phyloP scores from a whole-genome alignment of 2,888 invertebrate species.

The Trachelus tabidus region DNA sequence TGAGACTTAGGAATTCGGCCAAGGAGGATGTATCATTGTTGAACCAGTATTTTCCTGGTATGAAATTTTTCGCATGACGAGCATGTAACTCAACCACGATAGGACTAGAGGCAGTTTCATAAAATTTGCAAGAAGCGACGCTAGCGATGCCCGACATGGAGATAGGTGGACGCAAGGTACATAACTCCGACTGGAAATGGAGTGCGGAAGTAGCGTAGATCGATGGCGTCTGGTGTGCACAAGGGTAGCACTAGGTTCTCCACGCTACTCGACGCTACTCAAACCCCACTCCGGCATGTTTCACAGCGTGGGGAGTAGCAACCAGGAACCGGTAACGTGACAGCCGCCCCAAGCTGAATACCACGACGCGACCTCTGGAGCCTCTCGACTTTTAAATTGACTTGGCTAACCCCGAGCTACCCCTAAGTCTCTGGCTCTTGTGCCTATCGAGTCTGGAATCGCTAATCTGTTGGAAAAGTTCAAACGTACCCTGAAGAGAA shows the following conservation, averaged over 20 bases:
- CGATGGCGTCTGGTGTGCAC: slow-evolving; percentile 27
- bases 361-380: background rate
- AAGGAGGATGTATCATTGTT: background rate
- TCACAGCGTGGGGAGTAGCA: background rate
- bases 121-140: background rate
- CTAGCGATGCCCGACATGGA: background rate
- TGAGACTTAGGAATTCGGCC: background rate
- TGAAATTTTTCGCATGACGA: background rate
- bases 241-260: background rate
- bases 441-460: background rate
- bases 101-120: background rate
- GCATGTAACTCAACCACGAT: background rate
- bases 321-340: background rate
- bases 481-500: background rate
- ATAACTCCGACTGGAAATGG: slow-evolving; percentile 7
- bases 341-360: background rate
- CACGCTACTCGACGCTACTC: background rate
- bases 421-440: background rate
- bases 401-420: background rate
- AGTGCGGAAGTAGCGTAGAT: slow-evolving; percentile 26
- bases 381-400: background rate
- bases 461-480: background rate
- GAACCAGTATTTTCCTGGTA: background rate
- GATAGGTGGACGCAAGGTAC: background rate
- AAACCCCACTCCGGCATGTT: background rate